Conservation (phyloP, 1,140 invertebrate species). For the Solenopsis fugax region DNA sequence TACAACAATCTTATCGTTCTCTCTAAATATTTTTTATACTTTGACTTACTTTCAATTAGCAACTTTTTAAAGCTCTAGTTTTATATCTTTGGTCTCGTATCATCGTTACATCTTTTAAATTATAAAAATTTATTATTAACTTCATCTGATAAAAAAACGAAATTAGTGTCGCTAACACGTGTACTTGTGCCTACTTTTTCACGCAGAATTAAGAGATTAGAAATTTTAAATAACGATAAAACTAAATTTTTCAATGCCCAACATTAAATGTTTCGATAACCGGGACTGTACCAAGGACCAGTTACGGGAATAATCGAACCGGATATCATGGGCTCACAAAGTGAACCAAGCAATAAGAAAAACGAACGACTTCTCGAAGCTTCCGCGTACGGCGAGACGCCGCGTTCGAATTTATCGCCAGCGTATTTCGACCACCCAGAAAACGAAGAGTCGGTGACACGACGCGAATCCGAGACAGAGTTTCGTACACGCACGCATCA, state of each 20-base stretch:
- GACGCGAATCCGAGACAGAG: conserved; percentile 67
- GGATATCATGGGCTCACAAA: not conserved
- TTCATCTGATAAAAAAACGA: not conserved
- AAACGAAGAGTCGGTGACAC: conserved; percentile 64
- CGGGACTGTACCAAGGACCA: not conserved
- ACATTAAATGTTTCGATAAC: not conserved
- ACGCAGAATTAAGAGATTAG: not conserved
- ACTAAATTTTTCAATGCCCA: not conserved
- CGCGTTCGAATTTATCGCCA: conserved; percentile 69
- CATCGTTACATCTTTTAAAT: not conserved
- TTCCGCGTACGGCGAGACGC: conserved; percentile 67
- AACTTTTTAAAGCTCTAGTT: not conserved
- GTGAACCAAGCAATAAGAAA: conserved; percentile 5
- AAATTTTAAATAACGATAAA: not conserved
- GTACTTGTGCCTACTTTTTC: not conserved
- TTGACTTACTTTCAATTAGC: not conserved
- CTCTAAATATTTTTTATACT: not conserved
- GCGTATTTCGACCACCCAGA: conserved; percentile 72
- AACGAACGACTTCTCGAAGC: conserved; percentile 42
- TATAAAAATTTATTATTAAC: not conserved
- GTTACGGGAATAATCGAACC: not conserved
- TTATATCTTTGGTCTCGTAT: not conserved
- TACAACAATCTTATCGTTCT: not conserved
- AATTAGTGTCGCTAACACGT: not conserved
- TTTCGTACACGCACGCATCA: conserved; percentile 61